phyloP scores from a whole-genome alignment of 92 coral and sea anemone species.

The Muricea muricata region DNA sequence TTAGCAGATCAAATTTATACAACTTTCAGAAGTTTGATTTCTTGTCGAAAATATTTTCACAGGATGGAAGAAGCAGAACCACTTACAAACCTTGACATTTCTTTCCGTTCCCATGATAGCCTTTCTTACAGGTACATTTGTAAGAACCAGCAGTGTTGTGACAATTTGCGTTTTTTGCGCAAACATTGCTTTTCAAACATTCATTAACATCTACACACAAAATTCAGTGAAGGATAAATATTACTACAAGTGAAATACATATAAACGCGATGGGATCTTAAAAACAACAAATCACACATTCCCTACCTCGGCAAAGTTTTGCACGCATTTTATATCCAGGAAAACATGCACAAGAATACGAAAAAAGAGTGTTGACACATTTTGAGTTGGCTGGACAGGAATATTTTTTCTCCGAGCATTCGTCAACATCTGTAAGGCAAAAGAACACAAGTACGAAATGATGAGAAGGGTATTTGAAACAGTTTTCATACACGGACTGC shows the following conservation, averaged over 20 bases:
- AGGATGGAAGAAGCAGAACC: no score
- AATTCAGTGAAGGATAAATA: no score
- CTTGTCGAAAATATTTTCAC: no score
- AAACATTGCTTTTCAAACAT: background rate
- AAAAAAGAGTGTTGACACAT: background rate
- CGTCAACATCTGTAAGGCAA: background rate
- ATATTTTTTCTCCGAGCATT: background rate
- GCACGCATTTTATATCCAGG: no score
- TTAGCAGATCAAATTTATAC: no score
- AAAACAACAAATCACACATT: no score
- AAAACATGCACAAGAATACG: no score
- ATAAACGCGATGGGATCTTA: background rate
- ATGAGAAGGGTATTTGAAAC: no score
- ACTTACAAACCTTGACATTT: background rate
- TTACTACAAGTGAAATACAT: no score
- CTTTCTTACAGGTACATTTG: slow-evolving; percentile 29
- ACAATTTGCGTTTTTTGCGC: slow-evolving; percentile 8
- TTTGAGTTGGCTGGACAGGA: background rate
- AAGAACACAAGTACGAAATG: background rate
- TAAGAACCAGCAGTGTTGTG: slow-evolving; percentile 8
- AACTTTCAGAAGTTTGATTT: no score
- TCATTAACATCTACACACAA: background rate
- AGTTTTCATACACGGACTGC: no score
- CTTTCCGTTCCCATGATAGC: slow-evolving; percentile 1
- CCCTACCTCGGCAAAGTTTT: background rate